phyloP scores from a whole-genome alignment of 1,140 invertebrate species.

The Archivesica marissinica region DNA sequence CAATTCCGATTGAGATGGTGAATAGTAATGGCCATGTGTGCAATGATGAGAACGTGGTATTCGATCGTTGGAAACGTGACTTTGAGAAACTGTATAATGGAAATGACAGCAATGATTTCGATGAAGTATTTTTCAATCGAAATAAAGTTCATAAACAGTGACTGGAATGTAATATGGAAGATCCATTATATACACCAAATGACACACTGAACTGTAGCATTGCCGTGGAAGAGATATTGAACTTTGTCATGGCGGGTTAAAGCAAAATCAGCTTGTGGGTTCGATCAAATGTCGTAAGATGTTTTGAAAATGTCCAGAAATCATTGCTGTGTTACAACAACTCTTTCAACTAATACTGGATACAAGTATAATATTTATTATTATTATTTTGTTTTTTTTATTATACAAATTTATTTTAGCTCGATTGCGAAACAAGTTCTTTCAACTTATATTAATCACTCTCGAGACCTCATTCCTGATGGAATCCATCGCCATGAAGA shows the following conservation, averaged over 20 bases:
- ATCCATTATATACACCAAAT: no score
- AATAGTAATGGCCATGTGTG: slow-evolving; percentile 13
- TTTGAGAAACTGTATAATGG: slow-evolving; percentile 39
- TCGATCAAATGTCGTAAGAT: slow-evolving; percentile 27
- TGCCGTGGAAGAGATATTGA: neutral
- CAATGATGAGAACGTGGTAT: neutral
- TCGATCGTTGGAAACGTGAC: slow-evolving; percentile 31
- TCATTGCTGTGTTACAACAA: slow-evolving; percentile 25
- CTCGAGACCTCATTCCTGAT: no score
- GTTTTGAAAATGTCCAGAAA: slow-evolving; percentile 22
- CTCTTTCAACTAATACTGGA: slow-evolving; percentile 41
- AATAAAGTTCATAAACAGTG: slow-evolving; percentile 20
- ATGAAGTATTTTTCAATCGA: slow-evolving; percentile 33
- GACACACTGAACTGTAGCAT: neutral
- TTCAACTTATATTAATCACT: no score
- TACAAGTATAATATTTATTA: neutral
- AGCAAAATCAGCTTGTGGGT: neutral
- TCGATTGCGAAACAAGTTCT: no score
- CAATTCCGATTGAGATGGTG: slow-evolving; percentile 21
- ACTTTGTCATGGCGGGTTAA: neutral
- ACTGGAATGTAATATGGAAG: no score
- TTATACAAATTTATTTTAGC: no score
- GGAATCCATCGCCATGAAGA: no score
- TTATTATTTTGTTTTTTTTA: no score
- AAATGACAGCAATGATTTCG: slow-evolving; percentile 1